phyloP scores from a whole-genome alignment of 2,888 invertebrate genomes.

The Microctonus hyperodae region DNA sequence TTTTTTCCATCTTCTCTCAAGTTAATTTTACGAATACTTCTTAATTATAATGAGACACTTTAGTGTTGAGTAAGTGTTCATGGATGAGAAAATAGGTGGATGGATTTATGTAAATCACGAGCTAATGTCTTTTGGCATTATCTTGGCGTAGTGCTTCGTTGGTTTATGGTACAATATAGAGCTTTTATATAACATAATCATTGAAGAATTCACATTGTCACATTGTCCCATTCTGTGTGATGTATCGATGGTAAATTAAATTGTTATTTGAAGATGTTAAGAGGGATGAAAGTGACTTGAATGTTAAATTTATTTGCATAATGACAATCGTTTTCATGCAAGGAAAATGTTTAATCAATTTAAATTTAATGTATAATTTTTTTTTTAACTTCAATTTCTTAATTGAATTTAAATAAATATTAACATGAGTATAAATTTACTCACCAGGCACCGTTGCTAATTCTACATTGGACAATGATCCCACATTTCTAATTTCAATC shows the following conservation, averaged over 20 bases:
- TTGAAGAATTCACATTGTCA: background rate
- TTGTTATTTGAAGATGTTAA: background rate
- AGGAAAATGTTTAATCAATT: too few relatives aligned
- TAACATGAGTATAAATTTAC: conserved; percentile 27
- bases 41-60: conserved; percentile 62
- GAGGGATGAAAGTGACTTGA: conserved; percentile 7
- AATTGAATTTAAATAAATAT: too few relatives aligned
- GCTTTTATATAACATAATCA: background rate
- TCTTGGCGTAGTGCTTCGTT: conserved; percentile 43
- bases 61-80: conserved; percentile 39
- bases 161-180: conserved; percentile 14
- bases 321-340: background rate
- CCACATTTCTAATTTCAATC: conserved; percentile 45
- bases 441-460: conserved; percentile 48
- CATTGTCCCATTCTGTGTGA: background rate
- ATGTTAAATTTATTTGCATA: background rate
- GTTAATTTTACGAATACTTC: conserved; percentile 60
- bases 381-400: background rate
- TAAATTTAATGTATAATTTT: background rate
- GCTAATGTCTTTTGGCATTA: conserved; percentile 62
- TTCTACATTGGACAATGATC: conserved; percentile 29
- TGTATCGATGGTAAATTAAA: background rate
- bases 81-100: conserved; percentile 25
- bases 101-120: conserved; percentile 59
- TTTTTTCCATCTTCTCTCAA: background rate